Conservation (phyloP, 1,140 invertebrate genomes). For the Coenobita brevimanus region DNA sequence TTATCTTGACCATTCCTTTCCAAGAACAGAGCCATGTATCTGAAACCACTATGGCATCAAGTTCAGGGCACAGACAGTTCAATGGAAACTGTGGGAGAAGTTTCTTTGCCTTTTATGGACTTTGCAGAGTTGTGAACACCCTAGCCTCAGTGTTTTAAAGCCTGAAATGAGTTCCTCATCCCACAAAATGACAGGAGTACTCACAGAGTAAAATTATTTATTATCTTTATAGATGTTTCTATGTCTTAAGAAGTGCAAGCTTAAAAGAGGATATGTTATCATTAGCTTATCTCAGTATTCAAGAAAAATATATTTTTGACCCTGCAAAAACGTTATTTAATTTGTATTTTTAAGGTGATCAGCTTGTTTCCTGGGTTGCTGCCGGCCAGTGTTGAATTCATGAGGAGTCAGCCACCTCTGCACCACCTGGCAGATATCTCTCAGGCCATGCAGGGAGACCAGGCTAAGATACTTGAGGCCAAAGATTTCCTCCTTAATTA, state of each 20-base stretch:
- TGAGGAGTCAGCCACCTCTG: conserved; percentile 73
- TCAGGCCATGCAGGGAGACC: conserved; percentile 73
- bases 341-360: conserved; percentile 73
- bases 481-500: conserved; percentile 72
- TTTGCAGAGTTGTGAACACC: not conserved
- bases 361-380: conserved; percentile 74
- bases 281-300: too few relatives aligned
- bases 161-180: too few relatives aligned
- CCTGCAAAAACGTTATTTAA: too few relatives aligned
- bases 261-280: not conserved
- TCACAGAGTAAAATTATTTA: not conserved
- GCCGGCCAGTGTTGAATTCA: conserved; percentile 69
- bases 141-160: too few relatives aligned
- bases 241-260: not conserved
- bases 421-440: conserved; percentile 75
- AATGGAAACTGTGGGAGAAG: too few relatives aligned
- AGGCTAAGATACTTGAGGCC: conserved; percentile 71
- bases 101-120: not conserved
- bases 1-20: too few relatives aligned
- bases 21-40: too few relatives aligned
- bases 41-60: too few relatives aligned
- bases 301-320: too few relatives aligned
- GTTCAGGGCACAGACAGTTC: too few relatives aligned
- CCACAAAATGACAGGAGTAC: not conserved
- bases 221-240: not conserved